Conservation (phyloP, 2,888 invertebrate genomes). For the Gastrophysa polygoni region DNA sequence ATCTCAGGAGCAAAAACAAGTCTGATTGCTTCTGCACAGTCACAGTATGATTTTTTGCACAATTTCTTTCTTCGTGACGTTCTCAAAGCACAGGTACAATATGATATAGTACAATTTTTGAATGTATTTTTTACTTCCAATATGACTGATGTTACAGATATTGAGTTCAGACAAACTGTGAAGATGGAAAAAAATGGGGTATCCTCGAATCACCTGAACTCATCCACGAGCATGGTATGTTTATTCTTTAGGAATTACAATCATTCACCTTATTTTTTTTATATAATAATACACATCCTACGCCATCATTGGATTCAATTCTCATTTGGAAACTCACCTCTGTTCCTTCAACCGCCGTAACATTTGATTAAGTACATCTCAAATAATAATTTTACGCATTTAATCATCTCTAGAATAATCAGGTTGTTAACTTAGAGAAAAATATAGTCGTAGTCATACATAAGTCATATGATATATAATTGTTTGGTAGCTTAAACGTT, state of each 20-base stretch:
- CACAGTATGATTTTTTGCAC: not conserved
- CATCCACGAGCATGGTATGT: constrained; percentile 34
- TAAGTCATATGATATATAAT: too few species aligned
- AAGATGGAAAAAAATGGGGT: constrained; percentile 26
- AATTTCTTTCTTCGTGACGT: not conserved
- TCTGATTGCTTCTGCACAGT: not conserved
- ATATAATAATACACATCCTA: too few species aligned
- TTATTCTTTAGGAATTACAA: not conserved
- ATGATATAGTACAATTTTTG: not conserved
- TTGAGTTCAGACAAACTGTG: constrained; percentile 15
- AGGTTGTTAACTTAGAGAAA: too few species aligned
- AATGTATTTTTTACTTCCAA: not conserved
- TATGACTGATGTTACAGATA: constrained; percentile 22
- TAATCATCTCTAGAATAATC: too few species aligned
- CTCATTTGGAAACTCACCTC: too few species aligned
- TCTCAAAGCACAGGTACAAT: constrained; percentile 9
- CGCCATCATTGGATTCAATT: too few species aligned
- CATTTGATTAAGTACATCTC: too few species aligned
- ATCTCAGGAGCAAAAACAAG: constrained; percentile 1
- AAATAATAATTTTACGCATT: too few species aligned
- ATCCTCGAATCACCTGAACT: constrained; percentile 21
- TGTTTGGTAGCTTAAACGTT: too few species aligned
- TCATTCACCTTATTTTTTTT: too few species aligned
- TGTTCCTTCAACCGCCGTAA: too few species aligned
- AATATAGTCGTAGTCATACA: too few species aligned